phyloP scores from a whole-genome alignment of 1,140 invertebrate genomes.

The Trissolcus basalis region DNA sequence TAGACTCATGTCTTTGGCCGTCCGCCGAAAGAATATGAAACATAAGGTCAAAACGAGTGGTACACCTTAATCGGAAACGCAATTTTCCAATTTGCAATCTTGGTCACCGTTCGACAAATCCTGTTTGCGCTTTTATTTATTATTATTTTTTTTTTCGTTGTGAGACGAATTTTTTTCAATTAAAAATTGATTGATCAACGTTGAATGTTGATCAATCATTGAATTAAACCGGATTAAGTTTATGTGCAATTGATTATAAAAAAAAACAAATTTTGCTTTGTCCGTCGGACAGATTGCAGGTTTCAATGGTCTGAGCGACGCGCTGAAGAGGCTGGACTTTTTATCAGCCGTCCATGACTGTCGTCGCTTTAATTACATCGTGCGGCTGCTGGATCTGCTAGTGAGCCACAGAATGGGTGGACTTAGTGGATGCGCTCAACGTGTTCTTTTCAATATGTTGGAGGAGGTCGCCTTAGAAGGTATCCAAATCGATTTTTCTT shows the following conservation, averaged over 20 bases:
- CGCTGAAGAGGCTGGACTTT: slow-evolving; percentile 95
- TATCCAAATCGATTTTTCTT: slow-evolving; percentile 68
- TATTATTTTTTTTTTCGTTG: too few relatives aligned
- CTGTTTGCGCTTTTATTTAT: too few relatives aligned
- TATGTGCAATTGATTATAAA: too few relatives aligned
- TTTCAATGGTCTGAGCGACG: slow-evolving; percentile 96
- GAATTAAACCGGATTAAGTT: too few relatives aligned
- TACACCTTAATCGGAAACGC: slow-evolving; percentile 9
- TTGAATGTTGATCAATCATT: too few relatives aligned
- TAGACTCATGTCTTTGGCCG: slow-evolving; percentile 50
- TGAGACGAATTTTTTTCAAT: too few relatives aligned
- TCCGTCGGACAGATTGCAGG: slow-evolving; percentile 87
- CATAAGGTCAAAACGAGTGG: slow-evolving; percentile 26
- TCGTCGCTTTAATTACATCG: slow-evolving; percentile 96
- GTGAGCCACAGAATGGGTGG: slow-evolving; percentile 82
- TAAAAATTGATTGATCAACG: too few relatives aligned
- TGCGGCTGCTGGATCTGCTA: slow-evolving; percentile 91
- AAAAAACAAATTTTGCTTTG: slow-evolving; percentile 10
- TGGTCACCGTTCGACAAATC: too few relatives aligned
- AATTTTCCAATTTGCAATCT: too few relatives aligned
- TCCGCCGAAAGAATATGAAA: slow-evolving; percentile 53
- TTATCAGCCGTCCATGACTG: slow-evolving; percentile 95
- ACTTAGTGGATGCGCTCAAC: slow-evolving; percentile 94
- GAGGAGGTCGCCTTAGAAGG: slow-evolving; percentile 95
- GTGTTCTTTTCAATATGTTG: slow-evolving; percentile 93